Evolutionary conservation across 2,797 vertebrate genomes (phyloP), one percentile per base, ranked within the genome.

Genomic region (Melopsittacus undulatus): DNA sequence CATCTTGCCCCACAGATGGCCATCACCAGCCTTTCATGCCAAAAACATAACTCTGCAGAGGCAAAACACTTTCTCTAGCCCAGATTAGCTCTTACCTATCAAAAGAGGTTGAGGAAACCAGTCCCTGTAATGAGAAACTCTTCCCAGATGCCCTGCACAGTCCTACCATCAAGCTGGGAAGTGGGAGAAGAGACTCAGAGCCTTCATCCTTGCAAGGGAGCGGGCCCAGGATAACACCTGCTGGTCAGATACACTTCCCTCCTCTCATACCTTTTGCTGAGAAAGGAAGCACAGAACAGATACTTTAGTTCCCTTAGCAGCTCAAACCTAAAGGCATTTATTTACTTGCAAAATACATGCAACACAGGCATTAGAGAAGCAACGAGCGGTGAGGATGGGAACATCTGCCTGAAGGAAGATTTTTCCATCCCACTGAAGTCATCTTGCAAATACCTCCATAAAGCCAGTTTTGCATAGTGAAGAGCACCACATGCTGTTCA

Each of bases 261-360:
- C 42, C 82, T 45, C 87, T 87, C 78, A 34, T 40, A 2, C 38
- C 40, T 70, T 29, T 10, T 2, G n/a, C 92, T 93, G 92, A 9
- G 40, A 17, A 96, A 34, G 57, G 59, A 96, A 96, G 48, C 48
- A 94, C 51, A 89, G n/a, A 64, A 70, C 61, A 74, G 64, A 43
- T 2, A 68, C 10, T 27, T 89, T 2, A 87, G 83, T 21, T 81
- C 70, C 11, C 42, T 67, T 13, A 1, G 2, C 59, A 66, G 54
- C 74, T 78, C 84, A 5, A 16, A 43, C 13, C 13, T 10, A 22
- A 38, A 70, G 14, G 9, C 51, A 20, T 61, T 84, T 29, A 67
- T 93, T 83, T 11, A 24, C 52, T 87, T 15, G 27, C 87, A 82
- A 79, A 43, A 22, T 2, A 27, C 21, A 16, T 4, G 0, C 32